phyloP scores from a whole-genome alignment of 2,113 vertebrate species.

The Arothron firmamentum region DNA sequence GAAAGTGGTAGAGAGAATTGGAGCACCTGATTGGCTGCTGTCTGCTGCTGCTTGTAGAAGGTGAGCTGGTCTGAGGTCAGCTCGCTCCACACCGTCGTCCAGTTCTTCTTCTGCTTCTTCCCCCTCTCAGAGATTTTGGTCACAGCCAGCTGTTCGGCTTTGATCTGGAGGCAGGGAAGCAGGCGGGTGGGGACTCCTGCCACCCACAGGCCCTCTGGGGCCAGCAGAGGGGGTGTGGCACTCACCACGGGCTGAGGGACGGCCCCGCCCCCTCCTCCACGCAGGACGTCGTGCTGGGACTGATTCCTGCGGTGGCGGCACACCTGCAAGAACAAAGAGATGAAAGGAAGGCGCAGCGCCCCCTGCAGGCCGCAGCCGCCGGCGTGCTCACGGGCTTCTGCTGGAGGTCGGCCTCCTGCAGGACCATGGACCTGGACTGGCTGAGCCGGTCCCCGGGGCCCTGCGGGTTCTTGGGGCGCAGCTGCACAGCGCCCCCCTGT shows the following conservation, averaged over 20 bases:
- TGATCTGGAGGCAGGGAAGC: constrained; percentile 46
- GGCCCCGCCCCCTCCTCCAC: constrained; percentile 64
- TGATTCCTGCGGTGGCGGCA: constrained; percentile 87
- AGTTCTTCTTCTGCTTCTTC: constrained; percentile 94
- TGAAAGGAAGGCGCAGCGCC: background rate
- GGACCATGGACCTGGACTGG: constrained; percentile 75
- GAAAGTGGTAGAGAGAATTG: too few relatives aligned
- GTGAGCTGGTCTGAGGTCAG: constrained; percentile 81
- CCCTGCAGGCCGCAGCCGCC: background rate
- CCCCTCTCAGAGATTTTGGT: constrained; percentile 89
- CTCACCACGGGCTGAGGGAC: constrained; percentile 63
- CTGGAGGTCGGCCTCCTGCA: constrained; percentile 57
- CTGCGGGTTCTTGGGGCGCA: constrained; percentile 58
- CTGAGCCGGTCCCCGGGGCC: constrained; percentile 64
- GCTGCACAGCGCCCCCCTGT: constrained; percentile 45
- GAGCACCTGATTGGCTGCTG: constrained; percentile 72
- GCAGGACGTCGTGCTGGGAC: constrained; percentile 82
- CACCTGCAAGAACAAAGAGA: constrained; percentile 67
- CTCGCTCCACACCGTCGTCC: constrained; percentile 83
- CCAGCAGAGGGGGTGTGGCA: background rate
- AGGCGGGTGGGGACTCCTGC: background rate
- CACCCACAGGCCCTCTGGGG: too few relatives aligned
- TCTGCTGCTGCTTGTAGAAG: constrained; percentile 90
- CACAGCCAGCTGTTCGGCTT: constrained; percentile 88
- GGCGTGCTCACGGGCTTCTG: constrained; percentile 56